Percentiles rank a stretch among this genome's conserved stretches.
These are phyloP conservation scores for Blennius ocellaris DNA, from an alignment of 2,113 vertebrate species.

Conservation along the genomic window DNA sequence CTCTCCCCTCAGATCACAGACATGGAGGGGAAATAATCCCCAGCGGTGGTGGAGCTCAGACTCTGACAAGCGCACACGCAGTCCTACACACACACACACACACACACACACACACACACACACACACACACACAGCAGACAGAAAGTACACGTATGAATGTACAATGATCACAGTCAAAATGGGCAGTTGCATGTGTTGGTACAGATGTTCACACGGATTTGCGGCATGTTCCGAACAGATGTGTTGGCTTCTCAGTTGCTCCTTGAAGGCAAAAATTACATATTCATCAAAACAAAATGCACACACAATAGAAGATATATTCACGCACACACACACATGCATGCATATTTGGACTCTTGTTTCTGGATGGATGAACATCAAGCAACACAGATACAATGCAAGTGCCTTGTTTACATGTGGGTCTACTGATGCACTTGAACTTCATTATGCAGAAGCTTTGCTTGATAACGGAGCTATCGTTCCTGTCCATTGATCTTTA, in stretches of 20 bases:
- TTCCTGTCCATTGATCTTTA: constrained; percentile 50
- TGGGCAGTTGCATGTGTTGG: constrained; percentile 19
- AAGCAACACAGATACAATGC: constrained; percentile 21
- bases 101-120: background rate
- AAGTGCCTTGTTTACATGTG: constrained; percentile 47
- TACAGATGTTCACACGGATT: constrained; percentile 41
- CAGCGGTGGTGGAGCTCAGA: constrained; percentile 11
- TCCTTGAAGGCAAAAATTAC: constrained; percentile 21
- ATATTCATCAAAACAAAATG: background rate
- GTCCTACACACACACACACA: constrained; percentile 11
- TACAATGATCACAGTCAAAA: constrained; percentile 1
- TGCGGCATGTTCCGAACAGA: constrained; percentile 28
- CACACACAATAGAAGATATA: background rate
- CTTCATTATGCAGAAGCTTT: constrained; percentile 46
- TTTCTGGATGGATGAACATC: constrained; percentile 43
- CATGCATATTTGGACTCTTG: constrained; percentile 10
- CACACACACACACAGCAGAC: background rate
- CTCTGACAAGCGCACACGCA: constrained; percentile 6
- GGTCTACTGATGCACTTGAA: constrained; percentile 30
- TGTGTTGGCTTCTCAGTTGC: constrained; percentile 21
- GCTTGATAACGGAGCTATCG: constrained; percentile 33
- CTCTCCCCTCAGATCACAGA: constrained; percentile 14
- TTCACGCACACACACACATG: background rate
- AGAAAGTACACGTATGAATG: background rate
- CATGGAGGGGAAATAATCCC: constrained; percentile 15